Conservation (phyloP, 2,797 vertebrate genomes). For the Knipowitschia caucasica region DNA sequence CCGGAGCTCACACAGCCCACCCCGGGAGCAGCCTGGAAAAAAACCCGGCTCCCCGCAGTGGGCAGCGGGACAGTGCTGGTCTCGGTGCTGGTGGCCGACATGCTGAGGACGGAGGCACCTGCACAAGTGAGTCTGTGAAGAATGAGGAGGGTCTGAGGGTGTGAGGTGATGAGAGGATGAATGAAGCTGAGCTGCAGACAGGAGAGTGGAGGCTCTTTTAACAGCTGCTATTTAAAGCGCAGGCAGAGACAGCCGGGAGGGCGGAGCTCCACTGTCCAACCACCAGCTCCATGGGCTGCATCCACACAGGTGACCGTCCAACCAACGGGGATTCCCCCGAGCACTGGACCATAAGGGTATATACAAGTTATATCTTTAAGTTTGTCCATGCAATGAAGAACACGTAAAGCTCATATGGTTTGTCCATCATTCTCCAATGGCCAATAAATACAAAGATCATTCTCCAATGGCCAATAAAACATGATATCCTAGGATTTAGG, state of each 20-base stretch:
- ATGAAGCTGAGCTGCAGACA: conserved; percentile 40
- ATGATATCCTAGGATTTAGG: too few relatives aligned
- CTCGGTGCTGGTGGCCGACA: conserved; percentile 72
- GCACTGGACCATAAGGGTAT: too few relatives aligned
- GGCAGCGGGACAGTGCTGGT: conserved; percentile 65
- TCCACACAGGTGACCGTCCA: background rate
- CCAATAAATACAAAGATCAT: too few relatives aligned
- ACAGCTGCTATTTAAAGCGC: conserved; percentile 83
- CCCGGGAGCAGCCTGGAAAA: conserved; percentile 69
- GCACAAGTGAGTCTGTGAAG: conserved; percentile 14
- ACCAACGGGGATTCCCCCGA: too few relatives aligned
- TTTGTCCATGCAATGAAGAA: background rate
- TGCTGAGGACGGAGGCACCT: conserved; percentile 27
- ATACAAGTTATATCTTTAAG: too few relatives aligned
- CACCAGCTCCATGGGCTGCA: conserved; percentile 1
- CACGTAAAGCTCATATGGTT: background rate
- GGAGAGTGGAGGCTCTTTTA: conserved; percentile 61
- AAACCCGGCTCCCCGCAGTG: conserved; percentile 62
- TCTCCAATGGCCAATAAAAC: too few relatives aligned
- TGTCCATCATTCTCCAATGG: too few relatives aligned
- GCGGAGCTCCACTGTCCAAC: conserved; percentile 53
- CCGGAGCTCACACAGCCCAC: conserved; percentile 80
- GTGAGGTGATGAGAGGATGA: conserved; percentile 20
- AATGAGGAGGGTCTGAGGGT: conserved; percentile 34
- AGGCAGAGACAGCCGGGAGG: conserved; percentile 53